Percentiles rank a stretch among this genome's conserved stretches.
Evolutionary conservation across 2,113 vertebrate species (phyloP).

Genomic region (Eonycteris spelaea): DNA sequence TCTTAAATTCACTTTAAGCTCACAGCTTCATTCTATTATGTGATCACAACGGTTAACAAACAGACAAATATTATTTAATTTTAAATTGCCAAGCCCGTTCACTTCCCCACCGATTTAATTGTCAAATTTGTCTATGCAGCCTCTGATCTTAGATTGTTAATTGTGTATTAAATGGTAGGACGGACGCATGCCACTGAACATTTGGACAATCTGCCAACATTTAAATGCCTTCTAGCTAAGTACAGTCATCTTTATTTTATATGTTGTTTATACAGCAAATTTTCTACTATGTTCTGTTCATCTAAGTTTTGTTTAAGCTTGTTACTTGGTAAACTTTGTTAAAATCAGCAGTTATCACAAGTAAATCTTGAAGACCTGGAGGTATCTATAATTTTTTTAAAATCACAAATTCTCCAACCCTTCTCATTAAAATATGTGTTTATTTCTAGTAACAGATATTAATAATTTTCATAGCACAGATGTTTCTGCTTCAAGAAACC

Average conservation of each 20-base stretch:
- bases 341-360: slow-evolving; percentile 40
- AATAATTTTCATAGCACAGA: not conserved
- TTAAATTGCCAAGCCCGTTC: slow-evolving; percentile 46
- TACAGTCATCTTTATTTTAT: not conserved
- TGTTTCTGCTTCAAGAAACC: slow-evolving; percentile 30
- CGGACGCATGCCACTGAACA: not conserved
- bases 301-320: slow-evolving; percentile 21
- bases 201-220: not conserved
- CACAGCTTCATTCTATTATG: slow-evolving; percentile 23
- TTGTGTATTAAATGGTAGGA: slow-evolving; percentile 21
- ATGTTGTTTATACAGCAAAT: slow-evolving; percentile 5
- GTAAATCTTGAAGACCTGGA: not conserved
- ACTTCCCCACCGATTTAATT: slow-evolving; percentile 20
- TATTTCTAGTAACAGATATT: slow-evolving; percentile 13
- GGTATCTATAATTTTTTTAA: not conserved
- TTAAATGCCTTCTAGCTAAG: slow-evolving; percentile 28
- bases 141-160: slow-evolving; percentile 34
- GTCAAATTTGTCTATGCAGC: slow-evolving; percentile 26
- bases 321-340: slow-evolving; percentile 3
- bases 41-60: slow-evolving; percentile 50
- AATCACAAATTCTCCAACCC: slow-evolving; percentile 1
- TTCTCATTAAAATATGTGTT: slow-evolving; percentile 6
- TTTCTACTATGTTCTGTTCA: not conserved
- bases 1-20: slow-evolving; percentile 41
- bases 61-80: slow-evolving; percentile 53